Evolutionary conservation across 2,113 vertebrate genomes (phyloP).

Genomic region (Pituophis catenifer): DNA sequence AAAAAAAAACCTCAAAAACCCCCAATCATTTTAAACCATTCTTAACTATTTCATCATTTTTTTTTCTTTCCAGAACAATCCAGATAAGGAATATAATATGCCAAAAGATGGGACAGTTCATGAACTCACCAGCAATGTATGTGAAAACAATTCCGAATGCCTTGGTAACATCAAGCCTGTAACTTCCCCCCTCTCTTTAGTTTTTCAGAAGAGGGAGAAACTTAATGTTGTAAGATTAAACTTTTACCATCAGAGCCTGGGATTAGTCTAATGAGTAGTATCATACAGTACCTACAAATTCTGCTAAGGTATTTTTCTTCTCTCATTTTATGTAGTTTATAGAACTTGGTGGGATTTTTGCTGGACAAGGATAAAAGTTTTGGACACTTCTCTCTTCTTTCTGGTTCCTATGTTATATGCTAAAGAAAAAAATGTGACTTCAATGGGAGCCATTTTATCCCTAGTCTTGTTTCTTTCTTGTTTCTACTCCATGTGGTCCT

Average conservation of each 20-base stretch:
- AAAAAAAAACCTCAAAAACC: too few species aligned
- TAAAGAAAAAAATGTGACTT: neutral
- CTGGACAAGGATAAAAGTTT: neutral
- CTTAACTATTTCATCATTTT: neutral
- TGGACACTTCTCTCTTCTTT: neutral
- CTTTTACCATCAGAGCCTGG: neutral
- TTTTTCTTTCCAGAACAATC: constrained; percentile 81
- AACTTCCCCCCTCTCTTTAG: neutral
- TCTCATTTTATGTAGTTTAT: neutral
- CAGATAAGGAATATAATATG: constrained; percentile 99
- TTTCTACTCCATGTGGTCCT: neutral
- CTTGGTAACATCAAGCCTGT: constrained; percentile 2
- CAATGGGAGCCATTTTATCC: neutral
- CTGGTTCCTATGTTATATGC: neutral
- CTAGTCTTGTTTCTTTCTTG: neutral
- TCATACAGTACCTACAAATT: neutral
- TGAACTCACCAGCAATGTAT: constrained; percentile 94
- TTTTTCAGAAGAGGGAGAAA: neutral
- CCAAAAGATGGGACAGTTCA: constrained; percentile 97
- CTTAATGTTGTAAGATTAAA: neutral
- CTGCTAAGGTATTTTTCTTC: neutral
- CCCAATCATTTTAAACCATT: neutral
- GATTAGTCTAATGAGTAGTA: neutral
- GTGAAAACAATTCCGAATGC: constrained; percentile 50
- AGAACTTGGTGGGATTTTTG: neutral